Evolutionary conservation across 2,888 invertebrate species (phyloP).

Genomic region (Caenorhabditis sulstoni): DNA sequence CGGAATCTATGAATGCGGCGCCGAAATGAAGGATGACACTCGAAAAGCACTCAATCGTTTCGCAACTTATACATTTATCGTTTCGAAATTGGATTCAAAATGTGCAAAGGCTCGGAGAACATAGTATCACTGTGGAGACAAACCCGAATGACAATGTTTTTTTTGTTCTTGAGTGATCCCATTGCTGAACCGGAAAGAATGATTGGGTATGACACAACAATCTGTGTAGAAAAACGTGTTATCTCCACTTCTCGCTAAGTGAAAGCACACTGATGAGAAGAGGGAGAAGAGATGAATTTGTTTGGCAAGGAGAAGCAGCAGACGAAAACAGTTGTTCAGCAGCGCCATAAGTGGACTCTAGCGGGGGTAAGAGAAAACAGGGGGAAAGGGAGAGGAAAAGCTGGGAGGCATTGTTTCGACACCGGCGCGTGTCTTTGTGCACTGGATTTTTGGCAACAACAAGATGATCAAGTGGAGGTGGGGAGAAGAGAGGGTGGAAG

Average conservation of each 20-base stretch:
- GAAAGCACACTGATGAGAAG: slow-evolving; percentile 45
- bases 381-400: slow-evolving; percentile 5
- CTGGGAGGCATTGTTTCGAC: slow-evolving; percentile 46
- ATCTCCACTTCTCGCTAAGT: slow-evolving; percentile 42
- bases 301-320: slow-evolving; percentile 31
- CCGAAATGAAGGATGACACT: slow-evolving; percentile 17
- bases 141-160: no score
- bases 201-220: slow-evolving; percentile 35
- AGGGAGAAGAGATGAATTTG: slow-evolving; percentile 26
- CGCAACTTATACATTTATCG: slow-evolving; percentile 1
- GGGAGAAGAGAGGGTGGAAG: slow-evolving; percentile 21
- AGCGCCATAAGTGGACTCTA: slow-evolving; percentile 56
- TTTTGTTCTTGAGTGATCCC: no score
- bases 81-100: not conserved
- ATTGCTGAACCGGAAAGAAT: not conserved
- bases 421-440: slow-evolving; percentile 48
- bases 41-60: slow-evolving; percentile 17
- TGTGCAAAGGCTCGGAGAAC: no score
- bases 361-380: slow-evolving; percentile 39
- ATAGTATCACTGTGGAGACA: no score
- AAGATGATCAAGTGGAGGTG: slow-evolving; percentile 35
- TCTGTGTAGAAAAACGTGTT: slow-evolving; percentile 47
- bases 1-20: slow-evolving; percentile 24
- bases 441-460: slow-evolving; percentile 51
- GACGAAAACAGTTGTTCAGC: slow-evolving; percentile 53